phyloP scores from a whole-genome alignment of 2,797 vertebrate genomes.

The Gallirallus australis region DNA sequence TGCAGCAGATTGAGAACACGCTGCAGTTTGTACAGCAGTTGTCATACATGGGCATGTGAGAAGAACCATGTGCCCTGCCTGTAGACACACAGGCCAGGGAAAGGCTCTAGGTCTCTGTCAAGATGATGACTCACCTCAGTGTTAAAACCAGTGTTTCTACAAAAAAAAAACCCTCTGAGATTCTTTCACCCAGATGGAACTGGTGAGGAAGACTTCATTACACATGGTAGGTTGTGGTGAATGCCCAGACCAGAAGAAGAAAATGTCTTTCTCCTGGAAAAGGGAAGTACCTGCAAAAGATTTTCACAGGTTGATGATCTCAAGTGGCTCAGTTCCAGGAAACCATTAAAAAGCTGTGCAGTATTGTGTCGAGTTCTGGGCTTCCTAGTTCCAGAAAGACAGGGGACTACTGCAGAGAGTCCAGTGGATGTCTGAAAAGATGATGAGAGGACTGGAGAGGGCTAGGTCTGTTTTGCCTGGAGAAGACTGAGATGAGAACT shows the following conservation, averaged over 20 bases:
- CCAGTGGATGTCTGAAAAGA: no score
- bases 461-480: no score
- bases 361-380: no score
- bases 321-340: neutral
- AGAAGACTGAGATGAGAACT: no score
- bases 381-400: no score
- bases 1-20: no score
- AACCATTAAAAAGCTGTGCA: neutral
- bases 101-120: neutral
- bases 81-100: neutral
- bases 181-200: neutral
- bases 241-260: no score
- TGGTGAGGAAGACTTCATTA: neutral
- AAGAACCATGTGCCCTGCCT: fast-evolving
- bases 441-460: no score
- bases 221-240: neutral
- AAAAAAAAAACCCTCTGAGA: neutral
- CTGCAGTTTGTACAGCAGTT: neutral
- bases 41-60: fast-evolving
- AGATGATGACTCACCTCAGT: neutral
- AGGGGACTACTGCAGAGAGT: no score
- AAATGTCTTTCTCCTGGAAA: neutral
- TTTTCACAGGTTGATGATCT: neutral
- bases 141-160: neutral
- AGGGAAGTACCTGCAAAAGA: neutral